Percentiles rank a stretch among this genome's conserved stretches.
phyloP scores from a whole-genome alignment of 2,113 vertebrate genomes.

The Strix uralensis region DNA sequence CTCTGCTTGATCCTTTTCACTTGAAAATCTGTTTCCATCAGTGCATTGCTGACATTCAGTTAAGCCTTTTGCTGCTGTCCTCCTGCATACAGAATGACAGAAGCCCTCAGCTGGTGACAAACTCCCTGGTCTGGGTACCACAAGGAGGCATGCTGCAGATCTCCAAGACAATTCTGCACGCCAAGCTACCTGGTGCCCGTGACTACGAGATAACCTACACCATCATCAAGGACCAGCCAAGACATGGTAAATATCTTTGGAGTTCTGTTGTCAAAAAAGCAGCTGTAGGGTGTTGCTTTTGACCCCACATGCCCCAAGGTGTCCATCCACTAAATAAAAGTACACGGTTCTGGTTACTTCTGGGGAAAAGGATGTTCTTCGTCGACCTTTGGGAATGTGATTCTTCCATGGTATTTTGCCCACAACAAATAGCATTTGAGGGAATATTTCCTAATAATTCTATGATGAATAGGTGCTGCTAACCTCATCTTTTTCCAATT shows the following conservation, averaged over 20 bases:
- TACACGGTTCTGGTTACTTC: not conserved
- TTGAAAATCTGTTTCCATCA: not conserved
- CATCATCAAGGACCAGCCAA: constrained; percentile 76
- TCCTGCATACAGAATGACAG: constrained; percentile 61
- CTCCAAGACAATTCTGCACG: constrained; percentile 81
- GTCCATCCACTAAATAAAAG: not conserved
- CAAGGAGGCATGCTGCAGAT: constrained; percentile 92
- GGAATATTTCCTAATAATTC: not conserved
- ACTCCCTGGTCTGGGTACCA: constrained; percentile 89
- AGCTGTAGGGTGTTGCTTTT: not conserved
- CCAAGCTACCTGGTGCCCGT: constrained; percentile 70
- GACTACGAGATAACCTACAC: constrained; percentile 84
- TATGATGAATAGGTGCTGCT: not conserved
- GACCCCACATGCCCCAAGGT: not conserved
- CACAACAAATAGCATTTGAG: not conserved
- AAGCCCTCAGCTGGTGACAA: constrained; percentile 70
- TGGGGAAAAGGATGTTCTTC: not conserved
- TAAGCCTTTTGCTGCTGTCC: not conserved
- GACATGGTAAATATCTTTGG: constrained; percentile 77
- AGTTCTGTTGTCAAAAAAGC: not conserved
- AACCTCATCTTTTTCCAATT: not conserved
- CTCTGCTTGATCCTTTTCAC: not conserved
- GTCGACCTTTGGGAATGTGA: no score
- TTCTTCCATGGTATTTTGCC: not conserved
- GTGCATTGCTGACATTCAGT: rapidly evolving